Base-by-base conservation (phyloP, 2,888 invertebrate genomes). In the Trypoxylon attenuatum region DNA sequence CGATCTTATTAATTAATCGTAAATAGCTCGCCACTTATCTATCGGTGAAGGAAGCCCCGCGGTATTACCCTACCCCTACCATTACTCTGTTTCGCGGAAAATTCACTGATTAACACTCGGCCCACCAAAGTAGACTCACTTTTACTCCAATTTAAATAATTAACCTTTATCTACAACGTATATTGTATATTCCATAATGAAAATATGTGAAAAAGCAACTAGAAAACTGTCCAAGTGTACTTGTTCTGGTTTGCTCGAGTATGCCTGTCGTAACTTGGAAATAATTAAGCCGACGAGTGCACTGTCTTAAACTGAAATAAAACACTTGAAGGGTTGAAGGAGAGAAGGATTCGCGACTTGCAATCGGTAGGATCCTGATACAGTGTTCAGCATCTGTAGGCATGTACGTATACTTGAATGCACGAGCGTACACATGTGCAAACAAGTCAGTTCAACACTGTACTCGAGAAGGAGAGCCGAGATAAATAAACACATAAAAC, bases 401-500 rank as follows among this genome's bases (percentile, higher is more conserved):
- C 55, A 50, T 38, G 52, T 42, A 56, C 54, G 46, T 53, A 53
- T 45, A 22, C 18, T 42, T 54, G 46, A 23, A 43, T 42, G 61
- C 53, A 61, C 42, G 39, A 61, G 8, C 16, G 42, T 33, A 57
- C 22, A 59, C 58, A 42, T 38, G 21, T 18, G 58, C 52, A 66
- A 52, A 61, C 61, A 52, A n/a, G n/a, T n/a, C n/a, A 15, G 53
- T 15, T 45, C 39, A 47, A 42, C 46, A 65, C 58, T 49, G 66
- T 56, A 64, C 33, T 51, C 27, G 56, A 23, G 27, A 73, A 52
- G 33, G 45, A n/a, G n/a, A n/a, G n/a, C 58, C 69, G 71, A 78
- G 78, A 80, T 80, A 82, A 82, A 82, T 82, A 82, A 81, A 82
- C 77, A 75, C 73, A 77, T 81, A 80, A 82, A 81, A 80, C 72